phyloP scores from a whole-genome alignment of 2,888 invertebrate species.

The Athetis lepigone region DNA sequence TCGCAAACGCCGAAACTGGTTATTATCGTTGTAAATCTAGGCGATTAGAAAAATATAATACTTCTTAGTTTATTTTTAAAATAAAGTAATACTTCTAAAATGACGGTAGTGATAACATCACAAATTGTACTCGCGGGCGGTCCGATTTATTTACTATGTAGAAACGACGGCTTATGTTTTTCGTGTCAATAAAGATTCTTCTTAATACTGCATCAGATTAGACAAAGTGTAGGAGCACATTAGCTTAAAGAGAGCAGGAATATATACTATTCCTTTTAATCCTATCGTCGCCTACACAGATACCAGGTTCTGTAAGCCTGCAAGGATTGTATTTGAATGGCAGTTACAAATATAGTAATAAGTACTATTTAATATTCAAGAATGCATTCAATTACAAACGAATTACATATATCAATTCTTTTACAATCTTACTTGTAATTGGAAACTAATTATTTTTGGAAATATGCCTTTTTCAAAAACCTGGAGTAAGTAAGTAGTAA shows the following conservation, averaged over 20 bases:
- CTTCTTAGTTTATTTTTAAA: conserved; percentile 62
- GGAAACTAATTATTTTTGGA: too few species aligned
- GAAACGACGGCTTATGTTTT: conserved; percentile 4
- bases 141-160: conserved; percentile 10
- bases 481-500: too few species aligned
- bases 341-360: neutral
- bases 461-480: too few species aligned
- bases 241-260: neutral
- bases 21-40: conserved; percentile 73
- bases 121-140: conserved; percentile 55
- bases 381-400: too few species aligned
- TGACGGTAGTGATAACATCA: conserved; percentile 63
- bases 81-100: conserved; percentile 69
- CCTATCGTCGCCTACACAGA: neutral
- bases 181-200: too few species aligned
- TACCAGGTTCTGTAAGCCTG: neutral
- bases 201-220: conserved; percentile 14
- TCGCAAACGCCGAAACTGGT: conserved; percentile 68
- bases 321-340: neutral
- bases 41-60: conserved; percentile 76
- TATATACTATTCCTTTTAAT: neutral
- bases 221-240: neutral
- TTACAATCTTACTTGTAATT: neutral
- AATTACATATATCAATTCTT: too few species aligned
- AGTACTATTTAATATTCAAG: neutral